Evolutionary conservation across 2,113 vertebrate genomes (phyloP), one percentile per base, ranked within the genome.

Genomic region (Tachycineta bicolor): DNA sequence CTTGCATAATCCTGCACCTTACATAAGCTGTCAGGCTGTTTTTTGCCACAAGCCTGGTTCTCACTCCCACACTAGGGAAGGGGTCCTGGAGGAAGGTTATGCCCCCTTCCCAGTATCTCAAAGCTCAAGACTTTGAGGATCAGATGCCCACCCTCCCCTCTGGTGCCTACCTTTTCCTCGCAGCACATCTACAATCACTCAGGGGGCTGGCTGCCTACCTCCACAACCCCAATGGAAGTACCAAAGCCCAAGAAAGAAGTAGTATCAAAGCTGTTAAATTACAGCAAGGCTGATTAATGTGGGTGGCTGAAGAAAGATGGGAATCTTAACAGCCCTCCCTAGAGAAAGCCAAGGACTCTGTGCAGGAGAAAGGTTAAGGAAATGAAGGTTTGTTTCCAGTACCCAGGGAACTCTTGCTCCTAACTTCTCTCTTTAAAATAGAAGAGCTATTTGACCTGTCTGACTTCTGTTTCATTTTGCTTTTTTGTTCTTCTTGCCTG

Each of bases 311-410:
- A 84, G 21, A 20, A 84, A 71, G 31, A 79, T 0, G 1, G 21
- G 11, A 69, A 63, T 31, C 17, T 69, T 79, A 79, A 64, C 47
- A 89, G 52, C 33, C 26, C 17, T 65, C n/a, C 20, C 23, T 8
- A 11, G 6, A 88, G 28, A 90, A 71, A 64, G 49, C 14, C 49
- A 90, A 78, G 50, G 59, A 56, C 23, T 84, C 80, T 58, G 37
- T 46, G 24, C 49, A 79, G 82, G 44, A 96, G 28, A 91, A 93
- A 62, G n/a, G 19, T 69, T 26, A 79, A 71, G 34, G 46, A 94
- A 95, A n/a, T 0, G 0, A 88, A 92, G n/a, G 12, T 19, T 90
- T 81, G 71, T 88, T 83, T 67, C 58, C 20, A 90, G 28, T 58
- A 79, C n/a, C 7, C 18, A 74, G 5, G 25, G n/a, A 78, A 85